phyloP scores from a whole-genome alignment of 1,140 invertebrate genomes.

The Pogonognathellus flavescens region DNA sequence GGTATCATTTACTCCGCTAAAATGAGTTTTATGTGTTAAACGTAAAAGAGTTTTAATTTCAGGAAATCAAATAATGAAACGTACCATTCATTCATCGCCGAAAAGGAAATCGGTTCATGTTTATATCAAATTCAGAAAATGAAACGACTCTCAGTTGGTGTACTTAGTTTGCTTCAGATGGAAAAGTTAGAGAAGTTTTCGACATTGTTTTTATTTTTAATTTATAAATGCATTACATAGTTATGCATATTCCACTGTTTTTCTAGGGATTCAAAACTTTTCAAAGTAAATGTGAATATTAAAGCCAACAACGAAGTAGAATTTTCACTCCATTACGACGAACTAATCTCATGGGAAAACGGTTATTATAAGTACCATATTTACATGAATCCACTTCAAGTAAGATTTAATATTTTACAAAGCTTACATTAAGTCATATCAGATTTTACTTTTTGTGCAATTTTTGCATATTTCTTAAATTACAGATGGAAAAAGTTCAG shows the following conservation, averaged over 20 bases:
- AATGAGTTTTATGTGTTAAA: too few relatives aligned
- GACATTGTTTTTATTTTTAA: neutral
- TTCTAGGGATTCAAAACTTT: conserved; percentile 2
- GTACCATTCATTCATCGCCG: conserved; percentile 74
- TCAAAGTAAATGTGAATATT: neutral
- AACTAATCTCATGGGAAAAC: conserved; percentile 73
- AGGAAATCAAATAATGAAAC: conserved; percentile 73
- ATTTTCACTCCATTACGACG: conserved; percentile 78
- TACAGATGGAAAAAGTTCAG: conserved; percentile 10
- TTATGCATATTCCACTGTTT: too few relatives aligned
- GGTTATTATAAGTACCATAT: conserved; percentile 76
- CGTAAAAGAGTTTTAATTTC: too few relatives aligned
- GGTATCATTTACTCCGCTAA: too few relatives aligned
- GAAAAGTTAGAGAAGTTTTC: conserved; percentile 37
- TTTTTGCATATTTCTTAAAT: too few relatives aligned
- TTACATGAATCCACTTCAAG: conserved; percentile 73
- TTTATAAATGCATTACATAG: too few relatives aligned
- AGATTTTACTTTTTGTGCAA: too few relatives aligned
- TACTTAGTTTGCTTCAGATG: conserved; percentile 43
- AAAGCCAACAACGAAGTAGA: conserved; percentile 72
- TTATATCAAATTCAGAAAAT: conserved; percentile 76
- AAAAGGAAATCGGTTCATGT: conserved; percentile 77
- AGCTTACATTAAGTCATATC: too few relatives aligned
- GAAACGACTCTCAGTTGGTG: conserved; percentile 75
- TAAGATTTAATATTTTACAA: too few relatives aligned